These are phyloP conservation scores for Drosophila baimaii DNA, from an alignment of 1,140 invertebrate species.

Conservation along the genomic window DNA sequence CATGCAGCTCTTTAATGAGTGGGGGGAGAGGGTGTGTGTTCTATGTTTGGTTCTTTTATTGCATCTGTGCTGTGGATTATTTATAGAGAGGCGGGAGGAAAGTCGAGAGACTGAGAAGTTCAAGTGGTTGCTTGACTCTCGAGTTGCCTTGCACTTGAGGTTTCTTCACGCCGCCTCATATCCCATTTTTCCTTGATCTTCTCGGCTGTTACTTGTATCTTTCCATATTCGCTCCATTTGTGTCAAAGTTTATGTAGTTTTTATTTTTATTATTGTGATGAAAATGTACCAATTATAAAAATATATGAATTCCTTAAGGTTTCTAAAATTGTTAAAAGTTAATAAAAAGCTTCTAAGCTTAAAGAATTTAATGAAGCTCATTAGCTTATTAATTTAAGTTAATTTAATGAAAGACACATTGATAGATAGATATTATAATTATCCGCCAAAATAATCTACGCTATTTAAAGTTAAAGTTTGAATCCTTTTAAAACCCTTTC, in stretches of 20 bases:
- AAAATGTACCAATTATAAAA: neutral
- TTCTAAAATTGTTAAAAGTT: neutral
- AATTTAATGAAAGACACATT: neutral
- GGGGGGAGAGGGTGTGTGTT: neutral
- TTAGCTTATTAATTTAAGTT: neutral
- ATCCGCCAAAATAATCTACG: neutral
- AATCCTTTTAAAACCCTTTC: neutral
- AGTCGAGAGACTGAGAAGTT: constrained; percentile 44
- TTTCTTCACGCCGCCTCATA: constrained; percentile 52
- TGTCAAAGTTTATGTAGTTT: neutral
- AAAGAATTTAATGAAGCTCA: neutral
- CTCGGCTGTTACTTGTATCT: neutral
- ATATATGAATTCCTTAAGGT: neutral
- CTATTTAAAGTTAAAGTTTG: neutral
- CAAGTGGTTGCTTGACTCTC: constrained; percentile 76
- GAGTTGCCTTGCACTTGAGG: constrained; percentile 66
- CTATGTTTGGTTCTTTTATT: constrained; percentile 31
- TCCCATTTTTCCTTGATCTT: neutral
- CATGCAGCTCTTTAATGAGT: constrained; percentile 20
- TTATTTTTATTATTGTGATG: too few relatives aligned
- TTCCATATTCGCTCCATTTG: constrained; percentile 3
- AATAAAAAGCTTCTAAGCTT: neutral
- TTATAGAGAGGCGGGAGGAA: constrained; percentile 23
- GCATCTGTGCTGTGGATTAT: constrained; percentile 43
- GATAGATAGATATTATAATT: too few relatives aligned